Percentiles rank a stretch among this genome's conserved stretches.
These are phyloP conservation scores for Ennomos quercinarius DNA, from an alignment of 2,888 invertebrate genomes.

Conservation along the genomic window DNA sequence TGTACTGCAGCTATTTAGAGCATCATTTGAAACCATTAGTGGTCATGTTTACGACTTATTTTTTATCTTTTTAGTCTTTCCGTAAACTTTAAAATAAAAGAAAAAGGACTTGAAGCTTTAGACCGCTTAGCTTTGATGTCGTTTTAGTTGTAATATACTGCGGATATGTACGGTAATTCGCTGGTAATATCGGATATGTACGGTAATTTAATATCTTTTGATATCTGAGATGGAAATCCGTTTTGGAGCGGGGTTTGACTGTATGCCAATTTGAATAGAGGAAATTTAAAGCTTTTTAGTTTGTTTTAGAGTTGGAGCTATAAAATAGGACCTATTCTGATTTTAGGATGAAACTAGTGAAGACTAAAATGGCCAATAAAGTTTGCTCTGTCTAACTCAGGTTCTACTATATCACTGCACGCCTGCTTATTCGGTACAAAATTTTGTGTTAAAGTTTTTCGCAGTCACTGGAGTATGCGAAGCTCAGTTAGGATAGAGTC, in stretches of 20 bases:
- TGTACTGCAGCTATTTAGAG: slow-evolving; percentile 54
- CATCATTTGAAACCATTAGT: slow-evolving; percentile 56
- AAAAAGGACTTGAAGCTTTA: too few relatives aligned
- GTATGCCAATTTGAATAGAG: slow-evolving; percentile 17
- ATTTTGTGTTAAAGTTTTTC: too few relatives aligned
- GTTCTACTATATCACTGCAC: too few relatives aligned
- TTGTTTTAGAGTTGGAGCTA: neutral
- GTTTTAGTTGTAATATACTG: slow-evolving; percentile 42
- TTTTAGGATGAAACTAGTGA: too few relatives aligned
- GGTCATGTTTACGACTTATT: slow-evolving; percentile 44
- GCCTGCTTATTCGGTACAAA: too few relatives aligned
- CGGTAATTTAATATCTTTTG: slow-evolving; percentile 35
- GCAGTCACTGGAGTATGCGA: too few relatives aligned
- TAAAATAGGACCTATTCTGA: neutral
- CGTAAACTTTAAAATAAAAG: slow-evolving; percentile 46
- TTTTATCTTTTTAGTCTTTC: slow-evolving; percentile 50
- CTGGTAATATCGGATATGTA: slow-evolving; percentile 26
- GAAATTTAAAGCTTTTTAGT: neutral
- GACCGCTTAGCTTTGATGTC: slow-evolving; percentile 48
- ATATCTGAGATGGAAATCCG: slow-evolving; percentile 32
- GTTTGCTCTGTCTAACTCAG: too few relatives aligned
- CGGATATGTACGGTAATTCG: slow-evolving; percentile 38
- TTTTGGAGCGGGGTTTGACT: slow-evolving; percentile 11
- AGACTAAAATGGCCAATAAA: too few relatives aligned
- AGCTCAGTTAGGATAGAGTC: too few relatives aligned